phyloP scores from a whole-genome alignment of 2,888 invertebrate species.

The Eupeodes latifasciatus region DNA sequence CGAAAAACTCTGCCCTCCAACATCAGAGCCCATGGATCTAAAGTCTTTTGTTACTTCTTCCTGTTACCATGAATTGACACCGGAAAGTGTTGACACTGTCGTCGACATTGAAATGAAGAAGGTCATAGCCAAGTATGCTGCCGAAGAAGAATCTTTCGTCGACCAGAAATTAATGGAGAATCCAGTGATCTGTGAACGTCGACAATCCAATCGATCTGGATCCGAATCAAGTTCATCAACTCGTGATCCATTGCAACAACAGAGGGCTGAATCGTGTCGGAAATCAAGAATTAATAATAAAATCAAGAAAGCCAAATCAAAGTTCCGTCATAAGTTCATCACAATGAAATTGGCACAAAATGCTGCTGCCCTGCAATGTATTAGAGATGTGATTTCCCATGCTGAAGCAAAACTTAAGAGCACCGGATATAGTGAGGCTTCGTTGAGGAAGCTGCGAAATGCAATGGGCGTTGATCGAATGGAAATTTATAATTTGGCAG shows the following conservation, averaged over 20 bases:
- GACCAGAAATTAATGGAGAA: constrained; percentile 80
- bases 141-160: constrained; percentile 80
- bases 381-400: constrained; percentile 79
- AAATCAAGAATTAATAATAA: constrained; percentile 82
- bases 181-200: constrained; percentile 80
- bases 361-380: constrained; percentile 77
- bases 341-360: constrained; percentile 79
- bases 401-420: constrained; percentile 79
- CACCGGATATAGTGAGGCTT: constrained; percentile 77
- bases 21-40: neutral
- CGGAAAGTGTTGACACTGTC: constrained; percentile 77
- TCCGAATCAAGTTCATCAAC: constrained; percentile 20
- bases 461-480: constrained; percentile 78
- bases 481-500: constrained; percentile 31
- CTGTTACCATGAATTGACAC: constrained; percentile 6
- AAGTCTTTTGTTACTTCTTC: neutral
- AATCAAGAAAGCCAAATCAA: constrained; percentile 81
- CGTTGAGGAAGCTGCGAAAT: constrained; percentile 78
- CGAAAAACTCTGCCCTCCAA: constrained; percentile 12
- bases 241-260: constrained; percentile 45
- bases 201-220: constrained; percentile 65
- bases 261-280: constrained; percentile 80
- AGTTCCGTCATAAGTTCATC: constrained; percentile 80
- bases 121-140: constrained; percentile 78
- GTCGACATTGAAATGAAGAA: constrained; percentile 79